Evolutionary conservation across 1,140 invertebrate genomes (phyloP), one percentile per base, ranked within the genome.

Genomic region (Diachasma alloeum): DNA sequence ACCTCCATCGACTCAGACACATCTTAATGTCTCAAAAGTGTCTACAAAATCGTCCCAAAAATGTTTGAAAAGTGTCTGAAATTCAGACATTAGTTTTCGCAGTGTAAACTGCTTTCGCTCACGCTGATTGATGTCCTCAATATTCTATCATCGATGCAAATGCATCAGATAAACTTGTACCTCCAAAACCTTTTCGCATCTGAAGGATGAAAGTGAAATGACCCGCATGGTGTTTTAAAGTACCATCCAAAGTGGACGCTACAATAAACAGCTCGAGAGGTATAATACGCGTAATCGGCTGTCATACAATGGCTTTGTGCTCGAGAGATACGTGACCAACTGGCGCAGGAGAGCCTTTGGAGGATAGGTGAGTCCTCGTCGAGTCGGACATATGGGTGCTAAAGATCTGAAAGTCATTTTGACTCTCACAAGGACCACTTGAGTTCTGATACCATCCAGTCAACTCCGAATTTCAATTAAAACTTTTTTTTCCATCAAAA

Each of bases 291-390:
- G 22, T 63, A 63, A 63, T 63, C 22, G 59, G 59, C 59, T 26
- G 8, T 63, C 19, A 10, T 31, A 71, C 56, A 74, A 74, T 42
- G 56, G 37, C 31, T 36, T 56, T 19, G 15, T 13, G 6, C 19
- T 74, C 11, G 15, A 74, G 72, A 66, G 71, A 15, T 59, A 73
- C 36, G 46, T 66, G 59, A 72, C 56, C 72, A 74, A 66, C 39
- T 74, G 56, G 72, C 71, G 19, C n/a, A 37, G 31, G n/a, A 31
- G 4, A 10, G 24, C 19, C 24, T 63, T 37, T 42, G 17, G 6
- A 19, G 69, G 19, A 44, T 48, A 66, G 39, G 39, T 66, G 53
- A 48, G 39, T 26, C 13, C 48, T 24, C 4, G 17, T 4, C 6
- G 53, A 66, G 15, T 10, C 13, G 15, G 37, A 66, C 72, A 74